Base-by-base conservation (phyloP, 2,888 invertebrate species). In the Myopa testacea region DNA sequence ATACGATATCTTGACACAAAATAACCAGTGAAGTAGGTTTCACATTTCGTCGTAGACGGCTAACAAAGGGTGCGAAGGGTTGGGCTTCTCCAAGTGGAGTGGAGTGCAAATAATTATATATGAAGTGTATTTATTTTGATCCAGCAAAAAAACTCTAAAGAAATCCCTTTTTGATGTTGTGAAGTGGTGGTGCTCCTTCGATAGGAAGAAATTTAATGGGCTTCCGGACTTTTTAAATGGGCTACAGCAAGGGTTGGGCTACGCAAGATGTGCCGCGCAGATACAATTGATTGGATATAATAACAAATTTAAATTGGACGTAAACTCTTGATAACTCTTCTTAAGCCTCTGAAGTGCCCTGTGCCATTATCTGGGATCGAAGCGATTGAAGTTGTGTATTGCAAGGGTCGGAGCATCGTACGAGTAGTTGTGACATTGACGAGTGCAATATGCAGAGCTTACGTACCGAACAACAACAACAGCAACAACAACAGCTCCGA, bases 21-120 rank as follows among this genome's bases (percentile, higher is more conserved):
- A 72, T 73, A 70, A 73, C 70, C 77, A 77, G 73, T n/a, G n/a
- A 70, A 55, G 60, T 69, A n/a, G 74, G 77, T 77, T 69, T 77
- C 60, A 50, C 73, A 73, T 77, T 74, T 77, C 73, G 40, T n/a
- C 73, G 40, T 37, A 67, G 68, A 67, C 34, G 14, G 19, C 26
- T 7, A 65, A 34, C 65, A 65, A 34, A 37, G 37, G 38, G 58
- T 60, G 16, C 12, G 19, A 6, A 26, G 52, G 45, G 45, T 45
- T 45, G 45, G 45, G 6, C 3, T 16, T 55, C 71, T 65, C 63
- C 69, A 55, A 19, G 38, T 68, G 58, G 50, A 70, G 70, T 69
- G 68, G 63, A 63, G 50, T 76, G 76, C 60, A 76, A 76, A 76
- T 70, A 70, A 76, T 76, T 76, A 69, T n/a, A 45, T 69, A 19